Conservation (phyloP, 2,797 vertebrate genomes). For the Onychomys arenicola region DNA sequence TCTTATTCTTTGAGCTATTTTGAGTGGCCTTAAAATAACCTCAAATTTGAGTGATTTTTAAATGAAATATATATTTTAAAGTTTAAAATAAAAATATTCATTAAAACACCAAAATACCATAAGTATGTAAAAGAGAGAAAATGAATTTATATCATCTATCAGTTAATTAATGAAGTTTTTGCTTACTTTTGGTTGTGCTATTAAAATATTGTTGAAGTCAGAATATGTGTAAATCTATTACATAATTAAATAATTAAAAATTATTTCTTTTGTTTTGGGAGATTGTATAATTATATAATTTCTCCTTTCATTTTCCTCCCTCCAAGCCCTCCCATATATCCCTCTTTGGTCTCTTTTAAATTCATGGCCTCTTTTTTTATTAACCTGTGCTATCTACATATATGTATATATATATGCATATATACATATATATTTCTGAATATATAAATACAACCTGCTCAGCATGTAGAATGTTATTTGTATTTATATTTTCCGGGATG, state of each 20-base stretch:
- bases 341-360: background rate
- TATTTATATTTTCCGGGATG: background rate
- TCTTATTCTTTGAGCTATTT: background rate
- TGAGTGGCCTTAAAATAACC: background rate
- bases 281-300: background rate
- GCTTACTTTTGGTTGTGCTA: constrained; percentile 11
- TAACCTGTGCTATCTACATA: background rate
- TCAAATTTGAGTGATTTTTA: background rate
- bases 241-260: background rate
- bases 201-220: constrained; percentile 18
- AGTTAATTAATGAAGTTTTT: background rate
- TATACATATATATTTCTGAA: background rate
- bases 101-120: background rate
- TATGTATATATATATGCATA: background rate
- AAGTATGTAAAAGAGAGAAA: background rate
- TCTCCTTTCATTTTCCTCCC: background rate
- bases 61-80: constrained; percentile 17
- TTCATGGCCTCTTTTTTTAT: background rate
- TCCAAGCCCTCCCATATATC: background rate
- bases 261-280: background rate
- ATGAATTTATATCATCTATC: constrained; percentile 7
- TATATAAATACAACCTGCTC: background rate
- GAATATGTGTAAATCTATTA: background rate
- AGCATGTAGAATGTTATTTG: background rate
- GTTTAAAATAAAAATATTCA: background rate